These are phyloP conservation scores for Drosophila borborema DNA, from an alignment of 2,888 invertebrate species.

Conservation along the genomic window DNA sequence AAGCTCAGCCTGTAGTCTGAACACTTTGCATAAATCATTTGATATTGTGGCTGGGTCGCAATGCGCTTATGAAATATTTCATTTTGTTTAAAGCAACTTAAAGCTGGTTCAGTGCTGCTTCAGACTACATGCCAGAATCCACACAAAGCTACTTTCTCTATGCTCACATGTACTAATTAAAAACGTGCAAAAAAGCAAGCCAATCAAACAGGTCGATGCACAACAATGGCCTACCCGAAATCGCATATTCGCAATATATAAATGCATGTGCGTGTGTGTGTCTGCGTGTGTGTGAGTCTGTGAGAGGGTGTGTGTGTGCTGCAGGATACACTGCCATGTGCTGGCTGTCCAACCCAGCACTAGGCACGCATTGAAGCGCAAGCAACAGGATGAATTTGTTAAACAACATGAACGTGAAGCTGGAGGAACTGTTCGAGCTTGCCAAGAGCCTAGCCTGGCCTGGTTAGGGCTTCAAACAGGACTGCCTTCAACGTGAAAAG, in stretches of 20 bases:
- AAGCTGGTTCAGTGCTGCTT: conserved; percentile 35
- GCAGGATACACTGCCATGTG: conserved; percentile 57
- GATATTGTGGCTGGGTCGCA: conserved; percentile 70
- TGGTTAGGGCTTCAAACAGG: not conserved
- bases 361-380: conserved; percentile 70
- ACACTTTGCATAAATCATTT: conserved; percentile 74
- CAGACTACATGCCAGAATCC: conserved; percentile 12
- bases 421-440: not conserved
- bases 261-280: not conserved
- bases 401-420: conserved; percentile 65
- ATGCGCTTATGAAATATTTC: conserved; percentile 75
- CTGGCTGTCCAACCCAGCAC: conserved; percentile 45
- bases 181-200: conserved; percentile 76
- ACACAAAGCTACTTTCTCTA: conserved; percentile 5
- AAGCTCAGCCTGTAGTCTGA: conserved; percentile 23
- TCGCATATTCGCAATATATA: conserved; percentile 28
- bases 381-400: conserved; percentile 80
- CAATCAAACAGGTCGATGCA: conserved; percentile 80
- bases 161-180: conserved; percentile 63
- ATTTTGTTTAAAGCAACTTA: conserved; percentile 65
- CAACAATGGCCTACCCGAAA: conserved; percentile 70
- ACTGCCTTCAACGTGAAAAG: conserved; percentile 47
- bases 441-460: not conserved
- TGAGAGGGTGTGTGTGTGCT: not conserved
- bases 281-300: not conserved